These are phyloP conservation scores for Charaxes varanes DNA, from an alignment of 1,140 invertebrate genomes.

Conservation along the genomic window DNA sequence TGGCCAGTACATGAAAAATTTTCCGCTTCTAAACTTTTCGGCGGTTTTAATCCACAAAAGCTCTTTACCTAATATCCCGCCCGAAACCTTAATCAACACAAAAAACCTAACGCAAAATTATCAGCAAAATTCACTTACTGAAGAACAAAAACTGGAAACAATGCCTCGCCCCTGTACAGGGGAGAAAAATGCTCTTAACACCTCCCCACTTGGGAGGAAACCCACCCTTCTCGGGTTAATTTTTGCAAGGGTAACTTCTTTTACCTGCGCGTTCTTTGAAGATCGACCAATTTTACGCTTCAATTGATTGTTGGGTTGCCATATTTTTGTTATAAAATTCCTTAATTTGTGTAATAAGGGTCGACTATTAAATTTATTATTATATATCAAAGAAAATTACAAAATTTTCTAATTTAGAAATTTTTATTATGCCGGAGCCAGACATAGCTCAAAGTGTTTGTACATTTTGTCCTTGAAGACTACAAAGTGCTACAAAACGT, in stretches of 20 bases:
- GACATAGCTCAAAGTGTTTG: no score
- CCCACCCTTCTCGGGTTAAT: conserved; percentile 31
- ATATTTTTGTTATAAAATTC: conserved; percentile 11
- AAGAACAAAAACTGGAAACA: conserved; percentile 46
- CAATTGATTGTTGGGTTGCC: conserved; percentile 14
- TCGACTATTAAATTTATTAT: no score
- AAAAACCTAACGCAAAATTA: conserved; percentile 29
- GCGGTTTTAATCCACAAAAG: conserved; percentile 9
- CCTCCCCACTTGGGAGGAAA: conserved; percentile 16
- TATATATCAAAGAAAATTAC: no score
- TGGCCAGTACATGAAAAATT: no score
- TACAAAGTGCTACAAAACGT: no score
- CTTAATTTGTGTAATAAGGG: no score
- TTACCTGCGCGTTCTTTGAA: conserved; percentile 51
- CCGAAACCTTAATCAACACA: conserved; percentile 10
- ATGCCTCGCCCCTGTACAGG: conserved; percentile 32
- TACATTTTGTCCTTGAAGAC: no score
- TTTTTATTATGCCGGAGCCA: no score
- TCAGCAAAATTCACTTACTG: conserved; percentile 49
- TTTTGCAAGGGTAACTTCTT: conserved; percentile 60
- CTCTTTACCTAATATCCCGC: conserved; percentile 6
- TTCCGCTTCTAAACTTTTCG: background rate
- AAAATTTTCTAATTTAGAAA: no score
- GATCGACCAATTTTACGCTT: conserved; percentile 35
- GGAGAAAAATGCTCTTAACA: conserved; percentile 42